Evolutionary conservation across 2,113 vertebrate genomes (phyloP).

Genomic region (Pungitius pungitius): DNA sequence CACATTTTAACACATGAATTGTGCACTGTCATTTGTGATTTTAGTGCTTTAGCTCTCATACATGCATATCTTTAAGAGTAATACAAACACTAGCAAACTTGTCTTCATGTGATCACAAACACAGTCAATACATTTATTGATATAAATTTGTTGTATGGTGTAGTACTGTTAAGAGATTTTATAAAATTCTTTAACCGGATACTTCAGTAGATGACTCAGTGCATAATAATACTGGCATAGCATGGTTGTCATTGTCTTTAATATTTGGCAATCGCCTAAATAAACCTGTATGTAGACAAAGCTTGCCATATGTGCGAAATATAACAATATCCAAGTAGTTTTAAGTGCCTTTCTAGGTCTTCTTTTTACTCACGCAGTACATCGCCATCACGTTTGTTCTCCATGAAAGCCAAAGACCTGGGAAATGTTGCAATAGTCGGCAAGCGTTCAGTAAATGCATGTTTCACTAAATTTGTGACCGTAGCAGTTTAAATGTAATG

Average conservation of each 20-base stretch:
- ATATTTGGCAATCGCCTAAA: conserved; percentile 43
- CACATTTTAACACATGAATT: not conserved
- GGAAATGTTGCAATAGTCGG: conserved; percentile 63
- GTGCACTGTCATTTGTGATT: conserved; percentile 5
- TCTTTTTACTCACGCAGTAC: conserved; percentile 22
- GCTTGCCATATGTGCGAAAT: conserved; percentile 42
- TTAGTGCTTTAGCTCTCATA: conserved; percentile 35
- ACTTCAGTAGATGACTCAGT: conserved; percentile 15
- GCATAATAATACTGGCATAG: conserved; percentile 34
- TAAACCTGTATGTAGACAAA: conserved; percentile 42
- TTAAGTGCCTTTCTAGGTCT: conserved; percentile 72
- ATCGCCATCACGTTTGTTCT: conserved; percentile 31
- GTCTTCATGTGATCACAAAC: not conserved
- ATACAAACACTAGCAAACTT: not conserved
- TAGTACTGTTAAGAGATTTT: conserved; percentile 29
- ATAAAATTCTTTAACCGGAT: conserved; percentile 23
- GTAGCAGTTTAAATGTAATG: conserved; percentile 57
- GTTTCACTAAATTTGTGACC: conserved; percentile 49
- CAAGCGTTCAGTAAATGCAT: conserved; percentile 50
- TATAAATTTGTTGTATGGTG: conserved; percentile 31
- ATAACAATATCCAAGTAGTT: conserved; percentile 56
- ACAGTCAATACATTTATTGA: conserved; percentile 23
- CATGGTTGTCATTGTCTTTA: conserved; percentile 27
- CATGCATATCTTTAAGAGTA: conserved; percentile 4
- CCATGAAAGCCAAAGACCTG: conserved; percentile 66